Percentiles rank a stretch among this genome's conserved stretches.
Conservation (phyloP, 2,113 vertebrate genomes). For the Myrmecobius fasciatus region DNA sequence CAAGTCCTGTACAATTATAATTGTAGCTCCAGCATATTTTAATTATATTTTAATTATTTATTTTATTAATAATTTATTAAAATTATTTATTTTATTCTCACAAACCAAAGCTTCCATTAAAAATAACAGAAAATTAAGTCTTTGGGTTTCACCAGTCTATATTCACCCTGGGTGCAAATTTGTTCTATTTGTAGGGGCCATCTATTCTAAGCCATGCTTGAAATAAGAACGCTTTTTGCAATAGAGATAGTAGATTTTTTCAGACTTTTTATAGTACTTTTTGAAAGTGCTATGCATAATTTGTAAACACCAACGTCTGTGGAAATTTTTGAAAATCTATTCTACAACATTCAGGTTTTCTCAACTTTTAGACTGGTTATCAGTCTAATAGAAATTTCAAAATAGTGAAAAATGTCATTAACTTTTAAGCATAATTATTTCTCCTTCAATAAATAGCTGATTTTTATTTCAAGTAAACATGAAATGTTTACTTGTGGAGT, state of each 20-base stretch:
- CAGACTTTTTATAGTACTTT: neutral
- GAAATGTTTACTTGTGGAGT: neutral
- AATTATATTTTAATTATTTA: no score
- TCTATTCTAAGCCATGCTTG: no score
- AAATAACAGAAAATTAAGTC: no score
- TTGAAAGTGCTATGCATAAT: neutral
- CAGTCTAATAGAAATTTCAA: neutral
- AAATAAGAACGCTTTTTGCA: neutral
- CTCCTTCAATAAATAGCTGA: neutral
- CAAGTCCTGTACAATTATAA: no score
- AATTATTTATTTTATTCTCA: no score
- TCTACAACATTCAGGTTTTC: neutral
- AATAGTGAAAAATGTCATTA: constrained; percentile 23
- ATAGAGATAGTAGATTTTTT: neutral
- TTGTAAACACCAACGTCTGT: neutral
- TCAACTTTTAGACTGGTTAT: constrained; percentile 17
- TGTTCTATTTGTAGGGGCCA: no score
- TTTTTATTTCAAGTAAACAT: constrained; percentile 15
- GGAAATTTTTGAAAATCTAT: constrained; percentile 20
- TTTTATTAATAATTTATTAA: no score
- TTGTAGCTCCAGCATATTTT: no score
- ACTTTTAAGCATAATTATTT: neutral
- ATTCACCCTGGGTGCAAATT: no score
- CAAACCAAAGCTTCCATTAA: no score
- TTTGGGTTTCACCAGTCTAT: no score